These are phyloP conservation scores for Hippocampus kuda DNA, from an alignment of 2,797 vertebrate species.

Conservation along the genomic window DNA sequence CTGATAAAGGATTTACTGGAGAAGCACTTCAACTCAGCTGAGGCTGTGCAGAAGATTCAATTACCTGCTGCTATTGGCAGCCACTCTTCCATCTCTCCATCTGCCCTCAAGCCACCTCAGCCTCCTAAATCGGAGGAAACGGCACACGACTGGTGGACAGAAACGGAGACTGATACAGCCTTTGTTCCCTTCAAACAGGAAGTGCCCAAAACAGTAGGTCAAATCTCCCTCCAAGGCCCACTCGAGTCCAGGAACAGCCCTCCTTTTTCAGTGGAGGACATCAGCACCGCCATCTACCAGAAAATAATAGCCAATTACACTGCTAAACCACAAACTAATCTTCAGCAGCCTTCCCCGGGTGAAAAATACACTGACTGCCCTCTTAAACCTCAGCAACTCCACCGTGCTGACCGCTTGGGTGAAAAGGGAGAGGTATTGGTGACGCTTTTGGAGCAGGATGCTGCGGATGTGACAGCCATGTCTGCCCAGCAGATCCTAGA, in stretches of 20 bases:
- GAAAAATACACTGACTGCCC: constrained; percentile 22
- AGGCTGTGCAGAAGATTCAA: constrained; percentile 42
- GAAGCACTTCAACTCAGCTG: constrained; percentile 58
- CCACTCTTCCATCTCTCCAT: constrained; percentile 17
- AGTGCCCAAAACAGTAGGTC: constrained; percentile 15
- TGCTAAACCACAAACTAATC: constrained; percentile 31
- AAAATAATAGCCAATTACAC: constrained; percentile 44
- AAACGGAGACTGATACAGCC: constrained; percentile 48
- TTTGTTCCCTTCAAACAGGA: constrained; percentile 59
- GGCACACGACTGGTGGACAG: constrained; percentile 39
- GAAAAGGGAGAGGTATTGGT: constrained; percentile 25
- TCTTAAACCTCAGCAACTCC: constrained; percentile 30
- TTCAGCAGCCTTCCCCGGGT: constrained; percentile 17
- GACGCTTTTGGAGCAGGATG: constrained; percentile 33
- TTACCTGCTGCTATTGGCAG: constrained; percentile 16
- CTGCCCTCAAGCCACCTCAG: constrained; percentile 25
- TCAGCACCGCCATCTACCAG: constrained; percentile 49
- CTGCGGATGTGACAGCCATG: constrained; percentile 46
- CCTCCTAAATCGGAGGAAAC: constrained; percentile 30
- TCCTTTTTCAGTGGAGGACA: constrained; percentile 47
- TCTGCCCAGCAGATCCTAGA: constrained; percentile 65
- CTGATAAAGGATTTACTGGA: constrained; percentile 63
- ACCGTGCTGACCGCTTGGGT: constrained; percentile 25
- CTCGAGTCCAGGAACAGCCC: constrained; percentile 35
- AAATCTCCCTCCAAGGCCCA: constrained; percentile 13